Conservation (phyloP, 2,113 vertebrate species). For the Albula glossodonta region DNA sequence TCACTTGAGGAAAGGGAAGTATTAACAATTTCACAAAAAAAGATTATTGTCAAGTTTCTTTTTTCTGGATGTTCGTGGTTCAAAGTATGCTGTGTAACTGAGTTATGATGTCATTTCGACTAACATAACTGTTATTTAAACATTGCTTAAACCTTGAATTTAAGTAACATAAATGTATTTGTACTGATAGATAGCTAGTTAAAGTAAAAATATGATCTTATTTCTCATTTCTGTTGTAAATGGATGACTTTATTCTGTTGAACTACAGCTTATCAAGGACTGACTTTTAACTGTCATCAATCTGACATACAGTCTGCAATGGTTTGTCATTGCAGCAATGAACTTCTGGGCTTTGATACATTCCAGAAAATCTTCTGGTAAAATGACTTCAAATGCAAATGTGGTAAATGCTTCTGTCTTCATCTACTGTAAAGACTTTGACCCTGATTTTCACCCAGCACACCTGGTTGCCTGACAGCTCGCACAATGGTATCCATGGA, state of each 20-base stretch:
- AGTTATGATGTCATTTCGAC: no score
- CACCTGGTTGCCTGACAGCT: background rate
- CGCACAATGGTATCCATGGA: background rate
- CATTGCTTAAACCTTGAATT: no score
- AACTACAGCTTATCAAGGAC: no score
- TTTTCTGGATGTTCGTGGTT: no score
- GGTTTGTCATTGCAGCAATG: background rate
- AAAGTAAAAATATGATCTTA: background rate
- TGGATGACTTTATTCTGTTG: background rate
- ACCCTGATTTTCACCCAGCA: background rate
- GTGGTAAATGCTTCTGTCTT: background rate
- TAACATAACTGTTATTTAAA: no score
- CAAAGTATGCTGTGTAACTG: no score
- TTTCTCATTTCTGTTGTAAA: background rate
- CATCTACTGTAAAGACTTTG: background rate
- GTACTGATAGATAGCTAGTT: background rate
- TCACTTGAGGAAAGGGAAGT: no score
- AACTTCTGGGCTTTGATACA: background rate
- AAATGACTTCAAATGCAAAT: background rate
- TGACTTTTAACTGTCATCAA: background rate
- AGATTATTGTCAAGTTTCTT: no score
- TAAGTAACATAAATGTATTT: background rate
- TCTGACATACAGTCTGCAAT: background rate
- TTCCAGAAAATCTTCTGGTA: background rate
- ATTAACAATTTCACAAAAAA: no score